Base-by-base conservation (phyloP, 2,888 invertebrate genomes). In the Parasteatoda lunata region DNA sequence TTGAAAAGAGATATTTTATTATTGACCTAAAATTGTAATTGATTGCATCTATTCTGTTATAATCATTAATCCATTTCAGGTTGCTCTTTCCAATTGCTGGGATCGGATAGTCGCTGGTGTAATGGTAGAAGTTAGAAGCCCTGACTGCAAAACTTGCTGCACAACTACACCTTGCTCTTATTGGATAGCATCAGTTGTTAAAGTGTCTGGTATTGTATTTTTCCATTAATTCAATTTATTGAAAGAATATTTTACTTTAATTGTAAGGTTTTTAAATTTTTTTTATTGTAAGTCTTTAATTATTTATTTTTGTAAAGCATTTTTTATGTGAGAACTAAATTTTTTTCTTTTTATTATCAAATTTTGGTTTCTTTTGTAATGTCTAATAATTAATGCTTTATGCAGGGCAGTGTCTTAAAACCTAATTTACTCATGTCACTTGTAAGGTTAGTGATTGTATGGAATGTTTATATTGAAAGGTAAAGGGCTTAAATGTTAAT, bases 121-220 rank as follows among this genome's bases (percentile, higher is more conserved):
- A 96, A 97, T 97, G 92, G 96, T 92, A 30, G 91, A 92, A 89
- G 97, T 97, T 0, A 96, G 96, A 91, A 97, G 97, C 92, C 96
- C 95, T 8, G 97, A 97, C 92, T 96, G 89, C 73, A 76, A 86
- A 59, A 79, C 78, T 13, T 84, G 82, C 54, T 83, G 82, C 15
- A 81, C 81, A 6, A 54, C 75, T 6, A 79, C 51, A 51, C 85
- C 88, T 30, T 88, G 88, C 90, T 97, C 96, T 15, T 98, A 97
- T 93, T 99, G 99, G 99, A 97, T 99, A 70, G 98, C 98, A 13
- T 96, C 97, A 70, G 97, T 99, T 69, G 93, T 97, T 89, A 95
- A 96, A 92, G 96, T 98, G 81, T 95, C 96, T 91, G 98, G 98
- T 93, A 90, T 45, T 73, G 15, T 45, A 45, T 54, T 30, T 54